These are phyloP conservation scores for Platygyra sinensis DNA, from an alignment of 64 coral and sea anemone genomes.

Conservation along the genomic window DNA sequence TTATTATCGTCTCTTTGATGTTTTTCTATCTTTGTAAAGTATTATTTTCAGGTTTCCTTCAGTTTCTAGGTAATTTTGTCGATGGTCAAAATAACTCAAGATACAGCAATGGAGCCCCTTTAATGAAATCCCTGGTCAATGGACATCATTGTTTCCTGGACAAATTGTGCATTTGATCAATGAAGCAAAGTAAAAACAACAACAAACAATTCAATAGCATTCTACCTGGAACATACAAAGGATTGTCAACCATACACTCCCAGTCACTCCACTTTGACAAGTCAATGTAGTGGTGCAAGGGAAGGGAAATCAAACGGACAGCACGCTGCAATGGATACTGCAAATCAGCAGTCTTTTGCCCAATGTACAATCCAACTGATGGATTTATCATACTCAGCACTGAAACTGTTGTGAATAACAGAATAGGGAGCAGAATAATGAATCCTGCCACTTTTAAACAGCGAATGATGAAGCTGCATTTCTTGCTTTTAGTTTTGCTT, in stretches of 20 bases:
- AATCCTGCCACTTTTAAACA: constrained; percentile 16
- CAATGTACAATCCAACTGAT: constrained; percentile 50
- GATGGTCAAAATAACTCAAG: no score
- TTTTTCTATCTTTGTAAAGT: no score
- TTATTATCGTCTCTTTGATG: no score
- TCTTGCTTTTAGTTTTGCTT: constrained; percentile 14
- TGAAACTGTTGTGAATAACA: neutral
- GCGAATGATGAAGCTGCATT: neutral
- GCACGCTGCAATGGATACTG: constrained; percentile 70
- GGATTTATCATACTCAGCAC: constrained; percentile 22
- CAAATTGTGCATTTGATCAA: neutral
- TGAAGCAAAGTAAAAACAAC: neutral
- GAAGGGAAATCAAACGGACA: constrained; percentile 40
- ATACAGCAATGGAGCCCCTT: no score
- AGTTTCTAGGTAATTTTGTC: no score
- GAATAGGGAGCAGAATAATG: constrained; percentile 14
- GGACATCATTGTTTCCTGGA: no score
- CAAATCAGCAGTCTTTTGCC: constrained; percentile 50
- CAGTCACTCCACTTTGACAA: constrained; percentile 49
- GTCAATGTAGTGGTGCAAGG: constrained; percentile 62
- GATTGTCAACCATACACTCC: constrained; percentile 84
- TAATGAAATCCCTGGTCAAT: no score
- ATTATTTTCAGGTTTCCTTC: no score
- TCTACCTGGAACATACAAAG: constrained; percentile 63
- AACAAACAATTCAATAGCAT: neutral